These are phyloP conservation scores for Sphaeridia pumilis DNA, from an alignment of 2,888 invertebrate species.

Conservation along the genomic window DNA sequence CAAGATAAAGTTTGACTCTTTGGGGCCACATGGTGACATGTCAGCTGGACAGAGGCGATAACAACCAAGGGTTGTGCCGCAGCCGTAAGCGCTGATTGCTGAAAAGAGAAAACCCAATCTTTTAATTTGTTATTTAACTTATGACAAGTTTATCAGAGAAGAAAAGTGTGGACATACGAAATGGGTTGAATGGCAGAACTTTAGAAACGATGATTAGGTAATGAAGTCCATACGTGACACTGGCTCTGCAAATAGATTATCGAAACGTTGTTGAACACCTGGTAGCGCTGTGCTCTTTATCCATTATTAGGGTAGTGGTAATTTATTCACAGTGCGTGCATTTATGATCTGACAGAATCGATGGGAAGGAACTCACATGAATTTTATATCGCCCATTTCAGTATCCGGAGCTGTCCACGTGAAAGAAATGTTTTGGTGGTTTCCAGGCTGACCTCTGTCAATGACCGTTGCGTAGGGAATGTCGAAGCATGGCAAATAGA, in stretches of 20 bases:
- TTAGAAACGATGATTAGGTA: slow-evolving; percentile 31
- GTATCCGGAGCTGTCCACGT: slow-evolving; percentile 32
- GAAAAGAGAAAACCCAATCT: not conserved
- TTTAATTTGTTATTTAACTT: not conserved
- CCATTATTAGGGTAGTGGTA: no score
- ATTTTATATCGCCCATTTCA: slow-evolving; percentile 30
- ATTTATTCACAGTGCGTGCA: not conserved
- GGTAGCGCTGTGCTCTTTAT: not conserved
- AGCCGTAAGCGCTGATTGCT: slow-evolving; percentile 35
- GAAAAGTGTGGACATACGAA: slow-evolving; percentile 29
- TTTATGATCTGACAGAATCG: not conserved
- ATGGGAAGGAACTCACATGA: slow-evolving; percentile 19
- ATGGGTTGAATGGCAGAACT: slow-evolving; percentile 33
- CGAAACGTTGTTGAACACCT: not conserved
- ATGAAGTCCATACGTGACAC: slow-evolving; percentile 27
- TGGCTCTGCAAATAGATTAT: slow-evolving; percentile 23
- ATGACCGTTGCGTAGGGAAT: slow-evolving; percentile 27
- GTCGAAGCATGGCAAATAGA: slow-evolving; percentile 29
- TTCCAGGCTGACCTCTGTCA: slow-evolving; percentile 25
- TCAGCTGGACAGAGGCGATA: slow-evolving; percentile 31
- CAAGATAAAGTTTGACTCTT: slow-evolving; percentile 26
- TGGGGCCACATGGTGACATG: slow-evolving; percentile 19
- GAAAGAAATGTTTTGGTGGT: slow-evolving; percentile 26
- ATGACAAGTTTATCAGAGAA: not conserved
- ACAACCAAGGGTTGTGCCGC: slow-evolving; percentile 31